A percentile compares a stretch with the other conserved stretches of the same genome.
Conservation (phyloP, 2,888 invertebrate species). For the Limnephilus rhombicus region DNA sequence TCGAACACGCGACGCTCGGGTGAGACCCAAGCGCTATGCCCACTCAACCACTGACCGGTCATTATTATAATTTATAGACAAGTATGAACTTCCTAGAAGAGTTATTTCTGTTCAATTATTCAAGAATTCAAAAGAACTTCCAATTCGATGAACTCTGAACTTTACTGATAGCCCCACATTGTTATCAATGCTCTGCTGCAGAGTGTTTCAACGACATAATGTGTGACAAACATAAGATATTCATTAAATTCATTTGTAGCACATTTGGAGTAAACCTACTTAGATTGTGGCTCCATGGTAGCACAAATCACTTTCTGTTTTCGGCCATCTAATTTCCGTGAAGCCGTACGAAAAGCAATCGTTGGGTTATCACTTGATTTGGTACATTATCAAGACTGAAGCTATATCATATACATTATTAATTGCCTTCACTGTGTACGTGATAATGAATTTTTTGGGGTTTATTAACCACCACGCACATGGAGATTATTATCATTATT, state of each 20-base stretch:
- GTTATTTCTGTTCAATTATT: slow-evolving; percentile 1
- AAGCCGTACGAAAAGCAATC: neutral
- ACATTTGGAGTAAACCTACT: neutral
- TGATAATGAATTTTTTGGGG: neutral
- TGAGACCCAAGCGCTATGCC: too few species aligned
- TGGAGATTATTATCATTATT: neutral
- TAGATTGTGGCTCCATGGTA: neutral
- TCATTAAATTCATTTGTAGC: neutral
- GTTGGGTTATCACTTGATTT: neutral
- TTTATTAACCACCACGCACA: neutral
- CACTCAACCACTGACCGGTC: too few species aligned
- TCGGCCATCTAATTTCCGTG: neutral
- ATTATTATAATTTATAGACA: neutral
- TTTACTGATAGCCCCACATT: slow-evolving; percentile 48
- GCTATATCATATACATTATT: neutral
- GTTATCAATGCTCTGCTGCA: slow-evolving; percentile 16
- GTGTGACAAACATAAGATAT: neutral
- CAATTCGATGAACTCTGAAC: slow-evolving; percentile 53
- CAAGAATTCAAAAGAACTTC: slow-evolving; percentile 14
- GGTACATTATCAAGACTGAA: neutral
- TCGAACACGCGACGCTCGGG: too few species aligned
- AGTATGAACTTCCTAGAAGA: neutral
- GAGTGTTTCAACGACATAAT: neutral
- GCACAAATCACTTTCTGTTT: neutral
- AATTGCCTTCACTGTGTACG: neutral